phyloP scores from a whole-genome alignment of 2,888 invertebrate genomes.

The Idaea biselata region DNA sequence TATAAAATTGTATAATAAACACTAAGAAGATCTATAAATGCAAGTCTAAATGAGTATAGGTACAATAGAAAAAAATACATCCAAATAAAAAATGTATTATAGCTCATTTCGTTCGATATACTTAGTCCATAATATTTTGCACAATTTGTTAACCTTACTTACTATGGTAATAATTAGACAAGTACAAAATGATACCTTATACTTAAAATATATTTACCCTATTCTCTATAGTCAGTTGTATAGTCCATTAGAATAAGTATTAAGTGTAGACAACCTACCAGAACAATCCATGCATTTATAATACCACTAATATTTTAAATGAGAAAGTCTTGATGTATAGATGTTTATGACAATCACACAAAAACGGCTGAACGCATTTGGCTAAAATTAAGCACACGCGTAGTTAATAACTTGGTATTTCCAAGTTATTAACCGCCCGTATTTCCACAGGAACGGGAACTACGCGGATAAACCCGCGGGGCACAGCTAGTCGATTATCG shows the following conservation, averaged over 20 bases:
- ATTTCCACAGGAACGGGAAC: too few relatives aligned
- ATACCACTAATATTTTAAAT: constrained; percentile 22
- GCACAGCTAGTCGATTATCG: neutral
- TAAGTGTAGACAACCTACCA: constrained; percentile 58
- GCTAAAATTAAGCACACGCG: neutral
- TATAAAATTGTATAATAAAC: constrained; percentile 67
- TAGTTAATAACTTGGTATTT: neutral
- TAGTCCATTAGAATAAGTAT: constrained; percentile 66
- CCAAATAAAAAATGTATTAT: constrained; percentile 66
- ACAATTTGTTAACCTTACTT: constrained; percentile 75
- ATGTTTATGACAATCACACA: neutral
- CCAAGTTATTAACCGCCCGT: too few relatives aligned
- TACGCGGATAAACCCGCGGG: too few relatives aligned
- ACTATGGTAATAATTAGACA: constrained; percentile 78
- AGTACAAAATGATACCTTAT: constrained; percentile 79
- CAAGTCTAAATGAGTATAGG: constrained; percentile 73
- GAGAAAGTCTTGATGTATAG: constrained; percentile 24
- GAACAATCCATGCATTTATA: constrained; percentile 52
- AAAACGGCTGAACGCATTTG: neutral
- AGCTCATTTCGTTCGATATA: constrained; percentile 71
- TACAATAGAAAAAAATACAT: constrained; percentile 74
- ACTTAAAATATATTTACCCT: constrained; percentile 74
- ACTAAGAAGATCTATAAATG: constrained; percentile 79
- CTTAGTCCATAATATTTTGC: constrained; percentile 64
- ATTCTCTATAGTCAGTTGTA: constrained; percentile 76